These are phyloP conservation scores for Trinorchestia longiramus DNA, from an alignment of 1,140 invertebrate genomes.

Conservation along the genomic window DNA sequence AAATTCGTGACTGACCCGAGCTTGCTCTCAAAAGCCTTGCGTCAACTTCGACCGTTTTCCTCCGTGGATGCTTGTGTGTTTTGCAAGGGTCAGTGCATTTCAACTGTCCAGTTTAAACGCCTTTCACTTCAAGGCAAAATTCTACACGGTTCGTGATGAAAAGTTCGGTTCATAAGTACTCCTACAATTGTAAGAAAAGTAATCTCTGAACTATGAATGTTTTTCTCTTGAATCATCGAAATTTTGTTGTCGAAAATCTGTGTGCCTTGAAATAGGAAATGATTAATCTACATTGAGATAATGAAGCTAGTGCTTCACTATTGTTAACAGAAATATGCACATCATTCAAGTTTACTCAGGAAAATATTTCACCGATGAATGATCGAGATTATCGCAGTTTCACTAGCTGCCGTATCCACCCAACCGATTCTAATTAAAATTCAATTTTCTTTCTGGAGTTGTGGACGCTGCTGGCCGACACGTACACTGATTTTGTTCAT, in stretches of 20 bases:
- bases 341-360: not conserved
- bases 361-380: not conserved
- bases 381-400: not conserved
- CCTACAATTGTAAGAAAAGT: not conserved
- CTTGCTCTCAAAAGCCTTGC: not conserved
- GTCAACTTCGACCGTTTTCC: not conserved
- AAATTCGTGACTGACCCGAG: not conserved
- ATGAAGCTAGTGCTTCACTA: not conserved
- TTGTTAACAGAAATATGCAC: not conserved
- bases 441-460: not conserved
- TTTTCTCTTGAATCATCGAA: not conserved
- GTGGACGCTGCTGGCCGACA: not conserved
- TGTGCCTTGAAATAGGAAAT: not conserved
- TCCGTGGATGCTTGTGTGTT: not conserved
- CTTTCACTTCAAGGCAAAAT: constrained; percentile 38
- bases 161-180: not conserved
- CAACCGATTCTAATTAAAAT: not conserved
- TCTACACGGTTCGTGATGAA: not conserved
- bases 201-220: not conserved
- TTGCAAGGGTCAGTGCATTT: constrained; percentile 17
- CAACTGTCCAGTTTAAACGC: not conserved
- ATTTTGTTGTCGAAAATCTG: not conserved
- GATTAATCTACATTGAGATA: not conserved
- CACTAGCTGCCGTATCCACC: not conserved
- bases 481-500: not conserved